Conservation (phyloP, 53 echinoderm and acorn worm species). For the Apostichopus leukothele region DNA sequence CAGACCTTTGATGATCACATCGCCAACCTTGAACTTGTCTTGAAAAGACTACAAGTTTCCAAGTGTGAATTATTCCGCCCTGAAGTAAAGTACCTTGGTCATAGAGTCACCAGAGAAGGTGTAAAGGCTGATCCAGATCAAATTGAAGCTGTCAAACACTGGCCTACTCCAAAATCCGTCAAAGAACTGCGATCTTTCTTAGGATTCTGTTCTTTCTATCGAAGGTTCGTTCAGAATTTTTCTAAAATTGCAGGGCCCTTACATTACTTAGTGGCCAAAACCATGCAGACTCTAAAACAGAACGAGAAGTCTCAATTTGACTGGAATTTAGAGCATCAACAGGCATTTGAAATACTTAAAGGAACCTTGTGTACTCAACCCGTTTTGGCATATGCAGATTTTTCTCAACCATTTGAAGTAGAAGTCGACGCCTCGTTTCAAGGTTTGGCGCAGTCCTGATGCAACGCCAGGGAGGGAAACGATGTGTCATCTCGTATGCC, state of each 20-base stretch:
- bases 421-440: constrained; percentile 58
- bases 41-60: constrained; percentile 46
- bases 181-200: constrained; percentile 31
- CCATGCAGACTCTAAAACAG: background rate
- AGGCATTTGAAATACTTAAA: constrained; percentile 21
- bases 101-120: background rate
- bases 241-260: constrained; percentile 35
- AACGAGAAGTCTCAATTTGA: background rate
- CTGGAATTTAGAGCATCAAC: constrained; percentile 39
- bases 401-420: constrained; percentile 39
- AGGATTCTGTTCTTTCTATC: constrained; percentile 46
- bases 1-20: constrained; percentile 52
- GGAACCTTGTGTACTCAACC: background rate
- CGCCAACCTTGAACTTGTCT: constrained; percentile 34
- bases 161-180: constrained; percentile 2
- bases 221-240: constrained; percentile 23
- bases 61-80: constrained; percentile 53
- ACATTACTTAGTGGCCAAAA: constrained; percentile 3
- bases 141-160: constrained; percentile 16
- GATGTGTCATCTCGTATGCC: constrained; percentile 40
- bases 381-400: constrained; percentile 4
- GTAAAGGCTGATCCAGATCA: background rate
- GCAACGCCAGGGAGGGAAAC: constrained; percentile 43
- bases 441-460: constrained; percentile 59
- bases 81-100: constrained; percentile 44